A percentile compares a stretch with the other conserved stretches of the same genome.
phyloP scores from a whole-genome alignment of 2,888 invertebrate species.

The Oasisia sp. region DNA sequence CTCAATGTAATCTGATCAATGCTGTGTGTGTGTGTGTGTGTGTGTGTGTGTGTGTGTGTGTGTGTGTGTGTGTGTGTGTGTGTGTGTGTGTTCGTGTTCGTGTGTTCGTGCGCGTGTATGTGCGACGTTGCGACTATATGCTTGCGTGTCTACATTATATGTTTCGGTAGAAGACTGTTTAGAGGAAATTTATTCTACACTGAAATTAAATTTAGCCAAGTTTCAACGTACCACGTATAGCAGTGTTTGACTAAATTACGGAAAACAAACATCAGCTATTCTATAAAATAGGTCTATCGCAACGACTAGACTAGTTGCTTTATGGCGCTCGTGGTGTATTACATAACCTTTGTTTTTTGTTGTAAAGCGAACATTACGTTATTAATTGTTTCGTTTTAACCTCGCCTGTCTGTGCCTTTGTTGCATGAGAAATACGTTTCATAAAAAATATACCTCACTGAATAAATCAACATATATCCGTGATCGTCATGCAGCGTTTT shows the following conservation, averaged over 20 bases:
- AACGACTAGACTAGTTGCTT: neutral
- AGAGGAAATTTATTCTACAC: neutral
- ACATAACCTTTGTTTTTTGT: neutral
- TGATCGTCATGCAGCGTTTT: neutral
- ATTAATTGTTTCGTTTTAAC: neutral
- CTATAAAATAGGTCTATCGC: neutral
- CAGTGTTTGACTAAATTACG: neutral
- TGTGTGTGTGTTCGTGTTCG: too few species aligned
- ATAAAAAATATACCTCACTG: neutral
- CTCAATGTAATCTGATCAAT: too few species aligned
- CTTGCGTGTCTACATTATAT: too few species aligned
- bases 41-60: too few species aligned
- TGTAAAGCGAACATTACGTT: neutral
- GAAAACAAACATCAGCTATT: neutral
- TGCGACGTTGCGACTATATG: too few species aligned
- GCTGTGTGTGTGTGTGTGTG: too few species aligned
- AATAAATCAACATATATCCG: neutral
- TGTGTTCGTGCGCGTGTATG: too few species aligned
- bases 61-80: too few species aligned
- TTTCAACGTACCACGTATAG: neutral
- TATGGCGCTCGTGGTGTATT: neutral
- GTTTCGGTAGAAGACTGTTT: too few species aligned
- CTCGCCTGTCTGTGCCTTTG: neutral
- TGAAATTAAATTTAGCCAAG: neutral
- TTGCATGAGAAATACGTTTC: neutral